These are phyloP conservation scores for Frieseomelitta varia DNA, from an alignment of 1,140 invertebrate genomes.

Conservation along the genomic window DNA sequence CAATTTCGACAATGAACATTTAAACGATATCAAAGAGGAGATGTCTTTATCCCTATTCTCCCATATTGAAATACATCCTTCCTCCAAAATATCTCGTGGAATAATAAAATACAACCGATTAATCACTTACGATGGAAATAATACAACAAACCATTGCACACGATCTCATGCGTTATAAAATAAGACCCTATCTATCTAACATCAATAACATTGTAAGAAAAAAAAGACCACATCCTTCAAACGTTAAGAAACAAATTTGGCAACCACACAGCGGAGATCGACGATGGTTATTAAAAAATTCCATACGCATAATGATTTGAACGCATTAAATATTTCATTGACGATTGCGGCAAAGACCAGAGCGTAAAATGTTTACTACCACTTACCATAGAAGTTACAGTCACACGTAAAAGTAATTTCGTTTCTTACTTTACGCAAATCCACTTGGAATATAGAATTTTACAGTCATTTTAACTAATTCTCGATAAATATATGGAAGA, in stretches of 20 bases:
- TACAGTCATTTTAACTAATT: slow-evolving; percentile 11
- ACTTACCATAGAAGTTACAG: slow-evolving; percentile 42
- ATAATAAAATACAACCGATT: slow-evolving; percentile 30
- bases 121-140: slow-evolving; percentile 38
- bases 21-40: slow-evolving; percentile 1
- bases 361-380: slow-evolving; percentile 28
- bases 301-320: slow-evolving; percentile 30
- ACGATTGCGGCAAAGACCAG: slow-evolving; percentile 24
- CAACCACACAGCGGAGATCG: slow-evolving; percentile 45
- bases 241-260: slow-evolving; percentile 38
- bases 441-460: slow-evolving; percentile 1
- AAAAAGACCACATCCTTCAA: slow-evolving; percentile 34
- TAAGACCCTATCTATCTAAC: slow-evolving; percentile 29
- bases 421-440: slow-evolving; percentile 12
- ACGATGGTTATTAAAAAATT: slow-evolving; percentile 28
- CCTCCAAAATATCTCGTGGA: slow-evolving; percentile 29
- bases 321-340: slow-evolving; percentile 37
- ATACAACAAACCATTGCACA: slow-evolving; percentile 39
- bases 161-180: slow-evolving; percentile 36
- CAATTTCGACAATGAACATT: not conserved
- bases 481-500: slow-evolving; percentile 14
- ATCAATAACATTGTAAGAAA: slow-evolving; percentile 37
- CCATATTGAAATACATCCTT: slow-evolving; percentile 15
- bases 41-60: slow-evolving; percentile 23
- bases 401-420: not conserved